A percentile compares a stretch with the other conserved stretches of the same genome.
Evolutionary conservation across 1,140 invertebrate genomes (phyloP).

Genomic region (Dinoponera quadriceps): DNA sequence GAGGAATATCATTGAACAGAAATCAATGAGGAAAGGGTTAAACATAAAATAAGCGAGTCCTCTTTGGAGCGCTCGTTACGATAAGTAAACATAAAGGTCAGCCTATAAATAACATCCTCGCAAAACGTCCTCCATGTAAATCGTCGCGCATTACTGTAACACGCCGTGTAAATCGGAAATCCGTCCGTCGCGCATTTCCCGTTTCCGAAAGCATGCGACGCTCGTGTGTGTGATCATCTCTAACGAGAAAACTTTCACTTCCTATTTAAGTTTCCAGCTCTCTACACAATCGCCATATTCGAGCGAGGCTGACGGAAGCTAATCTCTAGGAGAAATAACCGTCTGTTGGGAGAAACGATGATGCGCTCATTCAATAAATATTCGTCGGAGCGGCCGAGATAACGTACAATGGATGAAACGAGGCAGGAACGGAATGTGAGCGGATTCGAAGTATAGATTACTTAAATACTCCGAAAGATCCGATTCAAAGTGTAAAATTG

Average conservation of each 20-base stretch:
- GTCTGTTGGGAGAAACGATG: constrained; percentile 5
- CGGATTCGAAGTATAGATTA: too few species aligned
- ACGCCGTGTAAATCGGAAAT: constrained; percentile 55
- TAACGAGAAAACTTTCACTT: constrained; percentile 39
- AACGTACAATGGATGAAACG: background rate
- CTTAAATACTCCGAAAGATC: too few species aligned
- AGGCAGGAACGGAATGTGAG: too few species aligned
- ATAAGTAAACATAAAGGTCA: constrained; percentile 60
- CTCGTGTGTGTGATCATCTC: constrained; percentile 17
- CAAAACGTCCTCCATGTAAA: constrained; percentile 52
- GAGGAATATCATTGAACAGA: background rate
- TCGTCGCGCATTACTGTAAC: constrained; percentile 50
- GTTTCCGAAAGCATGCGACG: constrained; percentile 46
- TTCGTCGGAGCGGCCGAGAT: background rate
- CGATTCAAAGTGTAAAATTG: too few species aligned
- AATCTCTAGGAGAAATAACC: background rate
- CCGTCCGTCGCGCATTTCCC: constrained; percentile 51
- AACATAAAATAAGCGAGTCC: constrained; percentile 30
- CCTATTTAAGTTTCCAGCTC: background rate
- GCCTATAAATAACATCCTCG: constrained; percentile 57
- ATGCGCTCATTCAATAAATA: constrained; percentile 18
- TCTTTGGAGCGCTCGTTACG: constrained; percentile 39
- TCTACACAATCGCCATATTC: background rate
- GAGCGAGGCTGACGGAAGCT: too few species aligned
- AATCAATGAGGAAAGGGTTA: constrained; percentile 13